phyloP scores from a whole-genome alignment of 1,140 invertebrate species.

The Neodiprion pinetum region DNA sequence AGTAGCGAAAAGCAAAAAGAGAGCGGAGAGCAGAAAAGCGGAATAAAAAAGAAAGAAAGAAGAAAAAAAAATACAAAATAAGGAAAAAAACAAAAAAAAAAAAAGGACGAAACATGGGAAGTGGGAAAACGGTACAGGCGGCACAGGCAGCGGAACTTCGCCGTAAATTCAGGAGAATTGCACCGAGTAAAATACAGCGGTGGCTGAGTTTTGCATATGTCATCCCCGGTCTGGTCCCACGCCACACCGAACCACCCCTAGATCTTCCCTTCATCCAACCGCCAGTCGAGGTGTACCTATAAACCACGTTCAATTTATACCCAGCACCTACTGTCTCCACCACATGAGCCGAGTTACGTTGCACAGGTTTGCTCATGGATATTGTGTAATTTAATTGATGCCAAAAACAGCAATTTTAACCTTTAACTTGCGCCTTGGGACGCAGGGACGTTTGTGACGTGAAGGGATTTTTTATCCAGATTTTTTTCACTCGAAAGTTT shows the following conservation, averaged over 20 bases:
- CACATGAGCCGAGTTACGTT: no score
- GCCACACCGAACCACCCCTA: no score
- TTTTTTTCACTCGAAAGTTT: no score
- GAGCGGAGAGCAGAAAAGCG: not conserved
- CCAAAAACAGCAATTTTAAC: no score
- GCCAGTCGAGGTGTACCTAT: not conserved
- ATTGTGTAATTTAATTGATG: no score
- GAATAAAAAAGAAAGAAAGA: constrained; percentile 18
- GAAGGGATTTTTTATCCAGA: no score
- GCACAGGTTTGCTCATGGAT: no score
- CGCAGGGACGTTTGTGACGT: no score
- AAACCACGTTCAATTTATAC: not conserved
- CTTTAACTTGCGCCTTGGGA: no score
- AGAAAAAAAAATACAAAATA: not conserved
- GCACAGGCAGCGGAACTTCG: constrained; percentile 20
- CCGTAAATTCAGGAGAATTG: constrained; percentile 51
- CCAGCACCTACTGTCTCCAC: no score
- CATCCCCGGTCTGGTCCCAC: constrained; percentile 38
- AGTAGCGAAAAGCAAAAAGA: constrained; percentile 4
- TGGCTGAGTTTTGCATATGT: constrained; percentile 51
- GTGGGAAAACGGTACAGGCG: constrained; percentile 24
- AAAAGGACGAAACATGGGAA: constrained; percentile 16
- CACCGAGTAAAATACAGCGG: constrained; percentile 48
- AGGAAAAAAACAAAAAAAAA: constrained; percentile 13
- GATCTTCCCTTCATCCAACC: no score